Conservation (phyloP, 2,888 invertebrate genomes). For the Thymelicus lineola region DNA sequence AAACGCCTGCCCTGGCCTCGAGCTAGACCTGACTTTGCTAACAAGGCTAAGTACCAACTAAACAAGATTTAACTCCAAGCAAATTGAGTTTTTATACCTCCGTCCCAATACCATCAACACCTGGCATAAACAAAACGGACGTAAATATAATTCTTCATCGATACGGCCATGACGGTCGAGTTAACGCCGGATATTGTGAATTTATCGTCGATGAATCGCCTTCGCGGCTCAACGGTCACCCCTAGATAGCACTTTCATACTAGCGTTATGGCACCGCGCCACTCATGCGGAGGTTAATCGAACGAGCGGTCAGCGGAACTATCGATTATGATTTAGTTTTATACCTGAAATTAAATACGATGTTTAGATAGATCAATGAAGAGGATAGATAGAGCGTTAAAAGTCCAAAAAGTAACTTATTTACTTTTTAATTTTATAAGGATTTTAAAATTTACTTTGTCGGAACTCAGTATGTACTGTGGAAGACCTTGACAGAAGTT, state of each 20-base stretch:
- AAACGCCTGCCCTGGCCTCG: too few species aligned
- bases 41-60: too few species aligned
- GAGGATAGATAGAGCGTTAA: too few species aligned
- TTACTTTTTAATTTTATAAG: too few species aligned
- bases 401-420: too few species aligned
- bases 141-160: slow-evolving; percentile 20
- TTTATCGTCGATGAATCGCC: slow-evolving; percentile 44
- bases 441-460: too few species aligned
- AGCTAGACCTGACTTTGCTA: too few species aligned
- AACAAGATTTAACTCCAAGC: too few species aligned
- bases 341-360: background rate
- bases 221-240: slow-evolving; percentile 43
- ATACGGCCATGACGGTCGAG: slow-evolving; percentile 18
- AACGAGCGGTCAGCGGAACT: slow-evolving; percentile 2
- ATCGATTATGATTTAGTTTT: slow-evolving; percentile 2
- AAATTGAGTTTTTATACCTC: too few species aligned
- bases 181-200: slow-evolving; percentile 47
- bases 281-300: slow-evolving; percentile 12
- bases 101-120: slow-evolving; percentile 1
- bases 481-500: too few species aligned
- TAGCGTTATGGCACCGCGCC: slow-evolving; percentile 18
- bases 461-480: too few species aligned
- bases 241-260: slow-evolving; percentile 27
- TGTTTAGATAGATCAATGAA: too few species aligned
- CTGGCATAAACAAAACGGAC: slow-evolving; percentile 22